Evolutionary conservation across 1,140 invertebrate species (phyloP).

Genomic region (Penaeus indicus): DNA sequence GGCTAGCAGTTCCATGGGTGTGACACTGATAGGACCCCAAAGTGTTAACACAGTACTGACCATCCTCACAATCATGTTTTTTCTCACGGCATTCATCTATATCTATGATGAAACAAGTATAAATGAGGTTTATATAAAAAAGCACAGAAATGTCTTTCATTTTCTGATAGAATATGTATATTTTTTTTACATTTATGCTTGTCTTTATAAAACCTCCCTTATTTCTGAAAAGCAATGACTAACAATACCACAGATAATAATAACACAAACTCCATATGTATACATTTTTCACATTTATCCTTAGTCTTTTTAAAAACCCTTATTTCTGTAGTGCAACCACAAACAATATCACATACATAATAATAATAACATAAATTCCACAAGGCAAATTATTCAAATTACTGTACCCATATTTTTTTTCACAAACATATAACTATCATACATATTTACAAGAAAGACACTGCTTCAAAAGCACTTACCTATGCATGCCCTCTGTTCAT

Average conservation of each 20-base stretch:
- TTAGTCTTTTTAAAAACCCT: too few species aligned
- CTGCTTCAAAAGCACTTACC: constrained; percentile 70
- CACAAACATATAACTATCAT: background rate
- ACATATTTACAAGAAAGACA: background rate
- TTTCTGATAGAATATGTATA: too few species aligned
- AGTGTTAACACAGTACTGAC: constrained; percentile 35
- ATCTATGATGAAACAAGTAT: constrained; percentile 12
- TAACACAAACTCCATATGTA: background rate
- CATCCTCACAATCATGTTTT: constrained; percentile 22
- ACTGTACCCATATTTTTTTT: background rate
- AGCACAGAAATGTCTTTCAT: background rate
- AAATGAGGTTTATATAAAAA: constrained; percentile 2
- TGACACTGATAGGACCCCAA: constrained; percentile 40
- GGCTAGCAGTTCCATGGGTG: background rate
- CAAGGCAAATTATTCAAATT: too few species aligned
- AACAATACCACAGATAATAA: background rate
- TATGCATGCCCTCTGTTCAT: constrained; percentile 73
- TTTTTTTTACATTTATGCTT: too few species aligned
- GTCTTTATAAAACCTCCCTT: too few species aligned
- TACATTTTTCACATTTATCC: too few species aligned
- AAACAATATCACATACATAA: too few species aligned
- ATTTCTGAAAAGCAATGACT: too few species aligned
- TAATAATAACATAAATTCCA: background rate
- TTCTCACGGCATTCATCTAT: constrained; percentile 30
- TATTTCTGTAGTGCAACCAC: too few species aligned